These are phyloP conservation scores for Nylanderia fulva DNA, from an alignment of 1,140 invertebrate genomes.

Conservation along the genomic window DNA sequence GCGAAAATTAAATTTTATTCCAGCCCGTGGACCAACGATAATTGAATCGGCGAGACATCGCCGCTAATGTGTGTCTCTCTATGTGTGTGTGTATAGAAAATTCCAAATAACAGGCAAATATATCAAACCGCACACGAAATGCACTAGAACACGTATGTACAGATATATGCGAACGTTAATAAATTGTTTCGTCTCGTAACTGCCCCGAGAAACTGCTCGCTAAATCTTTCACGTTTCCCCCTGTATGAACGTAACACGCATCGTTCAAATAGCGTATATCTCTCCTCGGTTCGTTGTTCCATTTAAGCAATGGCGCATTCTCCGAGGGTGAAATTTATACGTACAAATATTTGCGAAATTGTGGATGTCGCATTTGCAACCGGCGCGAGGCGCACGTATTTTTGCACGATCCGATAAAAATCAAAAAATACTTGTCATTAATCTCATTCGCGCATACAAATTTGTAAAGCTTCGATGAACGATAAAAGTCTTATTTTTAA, in stretches of 20 bases:
- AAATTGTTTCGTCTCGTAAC: constrained; percentile 34
- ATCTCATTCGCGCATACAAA: not conserved
- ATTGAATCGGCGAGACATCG: constrained; percentile 28
- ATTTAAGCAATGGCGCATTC: not conserved
- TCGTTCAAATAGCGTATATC: not conserved
- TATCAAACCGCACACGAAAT: not conserved
- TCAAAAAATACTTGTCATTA: not conserved
- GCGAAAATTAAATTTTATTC: constrained; percentile 44
- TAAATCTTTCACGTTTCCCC: constrained; percentile 26
- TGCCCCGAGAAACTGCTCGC: not conserved
- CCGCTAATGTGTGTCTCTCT: not conserved
- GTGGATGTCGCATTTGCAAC: constrained; percentile 35
- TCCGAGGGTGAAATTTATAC: constrained; percentile 22
- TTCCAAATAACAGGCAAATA: constrained; percentile 13
- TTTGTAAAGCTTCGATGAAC: not conserved
- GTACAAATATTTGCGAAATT: constrained; percentile 43
- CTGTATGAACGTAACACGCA: not conserved
- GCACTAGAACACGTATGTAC: not conserved
- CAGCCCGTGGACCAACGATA: constrained; percentile 1
- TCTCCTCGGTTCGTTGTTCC: constrained; percentile 23
- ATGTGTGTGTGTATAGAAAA: not conserved
- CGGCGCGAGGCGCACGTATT: not conserved
- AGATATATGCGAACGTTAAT: not conserved
- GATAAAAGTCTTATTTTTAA: not conserved
- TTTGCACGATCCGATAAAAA: not conserved